Conservation (phyloP, 2,797 vertebrate genomes). For the Sebastes elongatus region DNA sequence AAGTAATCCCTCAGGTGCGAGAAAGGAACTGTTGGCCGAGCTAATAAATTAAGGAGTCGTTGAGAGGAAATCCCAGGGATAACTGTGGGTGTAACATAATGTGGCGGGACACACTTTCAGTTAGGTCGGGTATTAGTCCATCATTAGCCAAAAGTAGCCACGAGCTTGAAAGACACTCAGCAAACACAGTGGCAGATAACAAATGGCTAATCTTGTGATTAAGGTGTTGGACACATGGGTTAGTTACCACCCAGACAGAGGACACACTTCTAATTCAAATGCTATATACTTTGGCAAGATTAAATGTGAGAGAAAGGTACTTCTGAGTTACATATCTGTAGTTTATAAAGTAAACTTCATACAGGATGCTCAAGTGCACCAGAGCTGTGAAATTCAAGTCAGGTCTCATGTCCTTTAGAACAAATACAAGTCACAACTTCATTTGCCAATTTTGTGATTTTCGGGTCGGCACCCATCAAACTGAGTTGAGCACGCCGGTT, state of each 20-base stretch:
- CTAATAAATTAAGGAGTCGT: conserved; percentile 57
- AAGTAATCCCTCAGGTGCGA: conserved; percentile 57
- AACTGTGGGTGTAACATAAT: conserved; percentile 52
- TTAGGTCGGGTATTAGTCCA: conserved; percentile 46
- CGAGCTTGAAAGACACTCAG: conserved; percentile 46
- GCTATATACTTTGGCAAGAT: neutral
- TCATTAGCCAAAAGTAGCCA: conserved; percentile 47
- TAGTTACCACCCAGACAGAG: conserved; percentile 50
- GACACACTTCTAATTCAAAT: neutral
- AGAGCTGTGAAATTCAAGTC: neutral
- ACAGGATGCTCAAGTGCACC: neutral
- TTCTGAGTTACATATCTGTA: neutral
- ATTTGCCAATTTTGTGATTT: no score
- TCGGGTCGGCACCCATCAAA: no score
- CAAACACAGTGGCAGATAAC: conserved; percentile 54
- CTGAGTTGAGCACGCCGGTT: no score
- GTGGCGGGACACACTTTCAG: conserved; percentile 59
- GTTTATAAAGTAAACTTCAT: neutral
- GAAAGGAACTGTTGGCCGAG: conserved; percentile 54
- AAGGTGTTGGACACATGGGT: conserved; percentile 28
- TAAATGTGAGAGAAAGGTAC: neutral
- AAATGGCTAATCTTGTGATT: conserved; percentile 54
- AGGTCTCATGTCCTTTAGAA: neutral
- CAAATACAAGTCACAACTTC: neutral
- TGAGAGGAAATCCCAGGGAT: conserved; percentile 76